Conservation (phyloP, 2,113 vertebrate genomes). For the Elephas maximus region DNA sequence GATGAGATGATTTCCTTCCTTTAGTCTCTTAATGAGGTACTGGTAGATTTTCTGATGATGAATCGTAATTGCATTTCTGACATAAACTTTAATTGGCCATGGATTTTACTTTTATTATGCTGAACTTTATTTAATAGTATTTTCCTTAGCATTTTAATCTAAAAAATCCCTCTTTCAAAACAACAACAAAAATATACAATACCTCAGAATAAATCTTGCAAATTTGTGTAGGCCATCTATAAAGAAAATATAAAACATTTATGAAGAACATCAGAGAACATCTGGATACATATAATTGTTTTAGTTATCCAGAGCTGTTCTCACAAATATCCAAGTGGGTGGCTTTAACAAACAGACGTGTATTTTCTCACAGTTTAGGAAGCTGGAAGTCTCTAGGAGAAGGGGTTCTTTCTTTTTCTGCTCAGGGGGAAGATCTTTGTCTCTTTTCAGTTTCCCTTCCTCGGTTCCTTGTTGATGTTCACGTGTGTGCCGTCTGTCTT, state of each 20-base stretch:
- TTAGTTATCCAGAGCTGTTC: no score
- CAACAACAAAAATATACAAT: not conserved
- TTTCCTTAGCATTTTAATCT: constrained; percentile 35
- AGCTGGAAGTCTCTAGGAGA: no score
- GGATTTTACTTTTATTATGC: constrained; percentile 24
- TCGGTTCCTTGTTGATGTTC: no score
- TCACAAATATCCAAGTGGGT: no score
- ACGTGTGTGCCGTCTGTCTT: no score
- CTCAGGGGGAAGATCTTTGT: no score
- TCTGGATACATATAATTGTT: not conserved
- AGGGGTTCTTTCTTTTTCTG: no score
- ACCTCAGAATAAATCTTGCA: constrained; percentile 22
- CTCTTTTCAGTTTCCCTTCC: no score
- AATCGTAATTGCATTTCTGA: not conserved
- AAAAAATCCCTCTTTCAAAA: not conserved
- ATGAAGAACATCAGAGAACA: not conserved
- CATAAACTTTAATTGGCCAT: not conserved
- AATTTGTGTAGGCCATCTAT: not conserved
- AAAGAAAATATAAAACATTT: constrained; percentile 8
- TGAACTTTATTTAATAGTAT: constrained; percentile 27
- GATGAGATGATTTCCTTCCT: not conserved
- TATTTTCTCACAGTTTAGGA: no score
- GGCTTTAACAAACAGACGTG: no score
- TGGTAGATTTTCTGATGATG: constrained; percentile 27
- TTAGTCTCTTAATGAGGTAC: not conserved